These are phyloP conservation scores for Cotesia congregata DNA, from an alignment of 2,888 invertebrate species.

Conservation along the genomic window DNA sequence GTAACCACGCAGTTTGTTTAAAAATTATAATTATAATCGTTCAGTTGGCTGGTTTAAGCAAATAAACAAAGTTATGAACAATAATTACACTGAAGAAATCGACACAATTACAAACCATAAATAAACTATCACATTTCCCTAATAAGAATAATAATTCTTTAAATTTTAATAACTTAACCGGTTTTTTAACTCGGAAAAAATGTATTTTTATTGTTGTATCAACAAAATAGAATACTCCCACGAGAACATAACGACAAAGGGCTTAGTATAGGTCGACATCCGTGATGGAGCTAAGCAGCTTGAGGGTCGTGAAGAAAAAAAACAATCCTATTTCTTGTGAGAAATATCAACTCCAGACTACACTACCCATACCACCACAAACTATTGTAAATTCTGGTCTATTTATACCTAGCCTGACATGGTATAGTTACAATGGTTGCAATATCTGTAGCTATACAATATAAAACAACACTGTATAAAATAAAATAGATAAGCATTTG, in stretches of 20 bases:
- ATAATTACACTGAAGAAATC: background rate
- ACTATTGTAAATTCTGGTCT: background rate
- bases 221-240: background rate
- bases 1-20: background rate
- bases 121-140: background rate
- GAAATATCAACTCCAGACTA: slow-evolving; percentile 32
- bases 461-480: slow-evolving; percentile 36
- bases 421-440: background rate
- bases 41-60: slow-evolving; percentile 1
- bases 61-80: background rate
- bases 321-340: slow-evolving; percentile 46
- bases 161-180: no score
- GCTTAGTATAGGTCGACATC: background rate
- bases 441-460: slow-evolving; percentile 40
- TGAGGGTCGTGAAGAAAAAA: slow-evolving; percentile 27
- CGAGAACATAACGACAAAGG: background rate
- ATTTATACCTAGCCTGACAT: background rate
- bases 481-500: slow-evolving; percentile 40
- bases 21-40: slow-evolving; percentile 4
- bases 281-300: slow-evolving; percentile 29
- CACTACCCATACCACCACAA: slow-evolving; percentile 39
- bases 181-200: no score
- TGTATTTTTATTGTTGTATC: background rate
- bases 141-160: no score
- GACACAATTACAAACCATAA: background rate